phyloP scores from a whole-genome alignment of 2,888 invertebrate genomes.

The Nysson spinosus region DNA sequence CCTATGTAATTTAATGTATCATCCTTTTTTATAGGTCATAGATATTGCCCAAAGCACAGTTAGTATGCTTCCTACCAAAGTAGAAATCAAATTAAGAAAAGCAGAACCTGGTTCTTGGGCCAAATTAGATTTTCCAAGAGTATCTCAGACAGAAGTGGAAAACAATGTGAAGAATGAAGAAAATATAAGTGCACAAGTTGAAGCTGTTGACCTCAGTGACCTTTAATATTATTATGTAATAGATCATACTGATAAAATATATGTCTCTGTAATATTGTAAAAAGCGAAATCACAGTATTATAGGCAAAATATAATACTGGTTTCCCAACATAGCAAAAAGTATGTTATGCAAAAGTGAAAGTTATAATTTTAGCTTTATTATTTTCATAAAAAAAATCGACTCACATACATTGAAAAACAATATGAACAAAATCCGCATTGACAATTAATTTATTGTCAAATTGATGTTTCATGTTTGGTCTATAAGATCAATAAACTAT shows the following conservation, averaged over 20 bases:
- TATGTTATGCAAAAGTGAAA: too few relatives aligned
- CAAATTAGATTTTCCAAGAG: constrained; percentile 83
- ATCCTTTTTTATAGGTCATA: constrained; percentile 83
- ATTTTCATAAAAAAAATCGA: constrained; percentile 13
- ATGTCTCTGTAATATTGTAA: too few relatives aligned
- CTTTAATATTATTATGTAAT: constrained; percentile 75
- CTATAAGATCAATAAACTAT: constrained; percentile 4
- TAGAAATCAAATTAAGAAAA: constrained; percentile 94
- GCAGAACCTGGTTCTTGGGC: constrained; percentile 91
- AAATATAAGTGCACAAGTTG: constrained; percentile 78
- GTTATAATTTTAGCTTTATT: constrained; percentile 4
- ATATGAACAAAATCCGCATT: too few relatives aligned
- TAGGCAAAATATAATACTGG: too few relatives aligned
- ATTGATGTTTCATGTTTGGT: too few relatives aligned
- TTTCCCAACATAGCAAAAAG: too few relatives aligned
- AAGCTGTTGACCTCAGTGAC: constrained; percentile 87
- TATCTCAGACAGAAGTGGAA: constrained; percentile 40
- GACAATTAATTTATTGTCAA: too few relatives aligned
- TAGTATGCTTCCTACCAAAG: constrained; percentile 91
- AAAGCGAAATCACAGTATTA: too few relatives aligned
- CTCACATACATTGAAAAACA: too few relatives aligned
- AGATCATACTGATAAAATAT: not conserved
- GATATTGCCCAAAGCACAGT: constrained; percentile 85
- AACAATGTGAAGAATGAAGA: constrained; percentile 72
- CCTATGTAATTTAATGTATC: too few relatives aligned